Evolutionary conservation across 2,113 vertebrate genomes (phyloP).

Genomic region (Diphyllodes magnificus): DNA sequence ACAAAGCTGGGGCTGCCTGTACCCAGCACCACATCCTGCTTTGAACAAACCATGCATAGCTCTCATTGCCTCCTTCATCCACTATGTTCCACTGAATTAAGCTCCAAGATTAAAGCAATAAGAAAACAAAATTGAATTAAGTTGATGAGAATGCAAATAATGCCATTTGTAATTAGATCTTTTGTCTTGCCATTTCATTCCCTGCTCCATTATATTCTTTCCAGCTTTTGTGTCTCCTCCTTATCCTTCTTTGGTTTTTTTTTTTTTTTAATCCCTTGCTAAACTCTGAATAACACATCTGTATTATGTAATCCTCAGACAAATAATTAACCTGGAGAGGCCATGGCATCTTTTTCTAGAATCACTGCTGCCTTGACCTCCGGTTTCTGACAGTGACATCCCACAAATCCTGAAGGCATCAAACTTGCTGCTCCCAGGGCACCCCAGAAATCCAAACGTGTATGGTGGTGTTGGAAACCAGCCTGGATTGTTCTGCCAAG

Average conservation of each 20-base stretch:
- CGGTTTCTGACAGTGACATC: not conserved
- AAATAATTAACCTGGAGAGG: not conserved
- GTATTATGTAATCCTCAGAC: not conserved
- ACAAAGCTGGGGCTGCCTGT: not conserved
- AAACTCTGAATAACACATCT: not conserved
- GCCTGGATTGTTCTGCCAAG: not conserved
- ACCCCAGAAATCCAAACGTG: not conserved
- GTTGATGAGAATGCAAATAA: constrained; percentile 37
- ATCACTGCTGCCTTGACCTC: not conserved
- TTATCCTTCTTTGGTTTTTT: not conserved
- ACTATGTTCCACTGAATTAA: constrained; percentile 1
- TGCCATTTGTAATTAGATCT: constrained; percentile 36
- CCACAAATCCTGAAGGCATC: not conserved
- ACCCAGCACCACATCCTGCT: not conserved
- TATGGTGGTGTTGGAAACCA: not conserved
- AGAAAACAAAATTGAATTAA: constrained; percentile 40
- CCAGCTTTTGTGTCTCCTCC: not conserved
- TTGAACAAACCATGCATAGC: fast-evolving
- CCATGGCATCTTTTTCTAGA: not conserved
- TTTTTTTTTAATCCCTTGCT: not conserved
- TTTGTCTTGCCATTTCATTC: constrained; percentile 13
- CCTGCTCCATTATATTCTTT: not conserved
- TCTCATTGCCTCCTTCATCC: not conserved
- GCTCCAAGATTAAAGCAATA: constrained; percentile 22
- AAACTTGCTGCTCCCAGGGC: not conserved